These are phyloP conservation scores for Catalaphyllia jardinei DNA, from an alignment of 64 coral and sea anemone genomes.

Conservation along the genomic window DNA sequence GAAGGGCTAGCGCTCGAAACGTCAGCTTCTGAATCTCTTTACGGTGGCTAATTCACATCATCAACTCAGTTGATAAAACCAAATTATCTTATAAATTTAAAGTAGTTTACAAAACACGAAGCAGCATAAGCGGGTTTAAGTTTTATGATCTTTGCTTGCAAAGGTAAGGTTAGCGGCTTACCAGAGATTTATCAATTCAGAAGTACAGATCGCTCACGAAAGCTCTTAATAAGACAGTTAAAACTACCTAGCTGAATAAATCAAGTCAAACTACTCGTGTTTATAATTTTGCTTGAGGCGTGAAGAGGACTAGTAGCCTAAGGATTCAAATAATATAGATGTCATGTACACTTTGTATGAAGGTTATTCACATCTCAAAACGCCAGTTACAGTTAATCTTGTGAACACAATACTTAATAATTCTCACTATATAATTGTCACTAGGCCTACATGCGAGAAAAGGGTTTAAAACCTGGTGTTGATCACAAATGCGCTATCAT, in stretches of 20 bases:
- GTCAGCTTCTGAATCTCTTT: too few relatives aligned
- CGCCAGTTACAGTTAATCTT: not conserved
- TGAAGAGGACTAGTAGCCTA: not conserved
- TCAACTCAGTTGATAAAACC: too few relatives aligned
- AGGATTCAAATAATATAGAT: conserved; percentile 8
- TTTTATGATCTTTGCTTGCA: too few relatives aligned
- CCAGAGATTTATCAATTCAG: too few relatives aligned
- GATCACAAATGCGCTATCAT: not conserved
- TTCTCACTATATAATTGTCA: not conserved
- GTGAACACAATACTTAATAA: not conserved
- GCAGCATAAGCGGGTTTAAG: too few relatives aligned
- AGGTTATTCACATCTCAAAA: not conserved
- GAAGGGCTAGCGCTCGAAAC: too few relatives aligned
- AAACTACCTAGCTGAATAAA: not conserved
- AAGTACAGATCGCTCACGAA: not conserved
- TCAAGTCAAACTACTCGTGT: not conserved
- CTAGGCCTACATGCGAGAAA: not conserved
- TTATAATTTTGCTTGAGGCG: conserved; percentile 13
- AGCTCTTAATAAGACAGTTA: not conserved
- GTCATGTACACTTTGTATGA: not conserved
- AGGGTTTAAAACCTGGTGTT: not conserved
- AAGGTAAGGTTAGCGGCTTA: too few relatives aligned
- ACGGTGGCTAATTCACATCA: too few relatives aligned
- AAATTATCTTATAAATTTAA: too few relatives aligned
- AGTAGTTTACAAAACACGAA: not conserved